A percentile compares a stretch with the other conserved stretches of the same genome.
phyloP scores from a whole-genome alignment of 1,140 invertebrate genomes.

The Trypoxylus dichotomus region DNA sequence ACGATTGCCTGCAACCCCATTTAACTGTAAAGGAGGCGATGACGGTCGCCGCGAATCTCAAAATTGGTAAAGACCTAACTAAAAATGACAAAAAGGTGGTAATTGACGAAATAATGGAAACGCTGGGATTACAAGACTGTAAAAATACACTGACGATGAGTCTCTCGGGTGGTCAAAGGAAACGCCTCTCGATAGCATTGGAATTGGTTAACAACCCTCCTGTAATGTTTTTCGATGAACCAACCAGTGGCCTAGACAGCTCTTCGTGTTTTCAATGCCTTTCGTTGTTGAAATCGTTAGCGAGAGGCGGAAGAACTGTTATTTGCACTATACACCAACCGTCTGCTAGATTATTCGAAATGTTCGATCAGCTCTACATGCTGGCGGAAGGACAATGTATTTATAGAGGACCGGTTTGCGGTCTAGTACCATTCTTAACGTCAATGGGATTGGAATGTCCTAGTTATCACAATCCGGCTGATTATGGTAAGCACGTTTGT shows the following conservation, averaged over 20 bases:
- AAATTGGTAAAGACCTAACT: constrained; percentile 81
- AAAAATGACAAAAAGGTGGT: constrained; percentile 75
- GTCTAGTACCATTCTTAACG: constrained; percentile 85
- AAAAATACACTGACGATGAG: constrained; percentile 76
- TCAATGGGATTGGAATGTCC: constrained; percentile 85
- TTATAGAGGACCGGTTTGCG: constrained; percentile 79
- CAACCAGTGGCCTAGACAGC: constrained; percentile 93
- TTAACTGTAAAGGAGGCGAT: constrained; percentile 88
- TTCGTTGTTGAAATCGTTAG: constrained; percentile 75
- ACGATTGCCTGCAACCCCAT: constrained; percentile 86
- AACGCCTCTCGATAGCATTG: constrained; percentile 86
- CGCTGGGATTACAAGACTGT: constrained; percentile 67
- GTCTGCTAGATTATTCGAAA: constrained; percentile 91
- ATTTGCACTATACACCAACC: constrained; percentile 98
- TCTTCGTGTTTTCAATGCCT: constrained; percentile 92
- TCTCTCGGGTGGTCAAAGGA: constrained; percentile 91
- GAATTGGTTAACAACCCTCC: constrained; percentile 89
- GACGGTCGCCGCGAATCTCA: constrained; percentile 89
- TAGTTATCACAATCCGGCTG: constrained; percentile 93
- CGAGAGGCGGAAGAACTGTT: constrained; percentile 83
- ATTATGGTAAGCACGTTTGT: constrained; percentile 70
- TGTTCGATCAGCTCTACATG: constrained; percentile 92
- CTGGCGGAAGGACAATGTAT: constrained; percentile 90
- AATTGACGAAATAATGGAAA: constrained; percentile 80
- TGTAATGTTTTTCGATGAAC: constrained; percentile 97